Conservation (phyloP, 2,888 invertebrate genomes). For the Globia sparganii region DNA sequence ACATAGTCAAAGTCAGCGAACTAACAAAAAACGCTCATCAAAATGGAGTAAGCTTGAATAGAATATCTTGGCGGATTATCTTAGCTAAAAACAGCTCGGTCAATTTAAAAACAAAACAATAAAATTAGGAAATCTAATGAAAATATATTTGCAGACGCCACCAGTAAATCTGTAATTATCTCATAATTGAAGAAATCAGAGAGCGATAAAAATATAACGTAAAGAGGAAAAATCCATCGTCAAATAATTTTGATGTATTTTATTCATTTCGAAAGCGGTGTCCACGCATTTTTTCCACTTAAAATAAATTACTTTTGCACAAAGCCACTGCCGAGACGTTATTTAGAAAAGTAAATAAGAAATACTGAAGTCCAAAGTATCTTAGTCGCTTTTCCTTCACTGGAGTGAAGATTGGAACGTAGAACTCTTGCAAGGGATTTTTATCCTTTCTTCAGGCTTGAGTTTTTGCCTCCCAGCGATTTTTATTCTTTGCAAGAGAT, state of each 20-base stretch:
- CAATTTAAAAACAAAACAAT: background rate
- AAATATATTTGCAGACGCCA: background rate
- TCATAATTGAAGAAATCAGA: background rate
- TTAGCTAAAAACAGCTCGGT: background rate
- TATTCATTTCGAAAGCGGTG: slow-evolving; percentile 62
- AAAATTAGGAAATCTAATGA: background rate
- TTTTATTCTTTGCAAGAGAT: slow-evolving; percentile 53
- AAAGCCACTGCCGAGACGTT: slow-evolving; percentile 56
- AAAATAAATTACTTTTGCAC: slow-evolving; percentile 64
- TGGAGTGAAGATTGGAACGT: slow-evolving; percentile 50
- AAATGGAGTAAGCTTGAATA: background rate
- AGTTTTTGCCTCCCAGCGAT: slow-evolving; percentile 33
- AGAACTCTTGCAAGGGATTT: slow-evolving; percentile 38
- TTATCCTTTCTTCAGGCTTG: slow-evolving; percentile 34
- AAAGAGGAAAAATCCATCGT: slow-evolving; percentile 36
- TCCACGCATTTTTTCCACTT: slow-evolving; percentile 63
- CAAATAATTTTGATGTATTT: slow-evolving; percentile 44
- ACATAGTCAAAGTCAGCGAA: background rate
- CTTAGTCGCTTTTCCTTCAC: slow-evolving; percentile 43
- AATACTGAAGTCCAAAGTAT: slow-evolving; percentile 65
- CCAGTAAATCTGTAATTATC: background rate
- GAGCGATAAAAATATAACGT: background rate
- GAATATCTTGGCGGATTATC: background rate
- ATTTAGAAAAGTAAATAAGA: slow-evolving; percentile 68
- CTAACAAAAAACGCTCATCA: background rate